phyloP scores from a whole-genome alignment of 2,113 vertebrate species.

The Sakesphorus luctuosus region DNA sequence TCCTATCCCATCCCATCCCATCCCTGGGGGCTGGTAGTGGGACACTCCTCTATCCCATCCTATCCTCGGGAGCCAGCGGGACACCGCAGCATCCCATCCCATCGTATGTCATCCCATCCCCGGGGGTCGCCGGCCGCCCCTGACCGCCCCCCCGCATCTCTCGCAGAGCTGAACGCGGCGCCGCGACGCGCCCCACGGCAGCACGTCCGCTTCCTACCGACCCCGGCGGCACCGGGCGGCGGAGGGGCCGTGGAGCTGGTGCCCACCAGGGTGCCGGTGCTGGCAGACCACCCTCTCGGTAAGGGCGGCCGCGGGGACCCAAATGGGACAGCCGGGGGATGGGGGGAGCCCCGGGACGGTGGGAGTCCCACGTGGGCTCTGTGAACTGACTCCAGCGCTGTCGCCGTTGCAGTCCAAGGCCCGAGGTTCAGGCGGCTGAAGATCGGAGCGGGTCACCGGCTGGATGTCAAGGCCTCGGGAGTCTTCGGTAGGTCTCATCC shows the following conservation, averaged over 20 bases:
- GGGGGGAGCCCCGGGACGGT: neutral
- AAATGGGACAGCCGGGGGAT: too few species aligned
- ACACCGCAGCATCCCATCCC: too few species aligned
- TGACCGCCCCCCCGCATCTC: neutral
- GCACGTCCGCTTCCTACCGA: constrained; percentile 78
- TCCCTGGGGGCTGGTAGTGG: too few species aligned
- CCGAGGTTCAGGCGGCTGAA: constrained; percentile 78
- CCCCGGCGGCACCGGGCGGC: neutral
- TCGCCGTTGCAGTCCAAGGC: constrained; percentile 80
- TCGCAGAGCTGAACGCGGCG: constrained; percentile 74
- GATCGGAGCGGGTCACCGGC: constrained; percentile 86
- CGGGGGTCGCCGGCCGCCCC: neutral
- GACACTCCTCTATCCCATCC: too few species aligned
- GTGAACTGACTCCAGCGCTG: neutral
- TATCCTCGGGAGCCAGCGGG: neutral
- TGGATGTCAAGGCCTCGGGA: constrained; percentile 87
- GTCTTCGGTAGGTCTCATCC: constrained; percentile 82
- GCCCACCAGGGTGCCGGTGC: constrained; percentile 73
- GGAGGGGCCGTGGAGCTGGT: constrained; percentile 67
- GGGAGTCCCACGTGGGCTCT: neutral
- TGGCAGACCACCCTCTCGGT: constrained; percentile 88
- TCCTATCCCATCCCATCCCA: too few species aligned
- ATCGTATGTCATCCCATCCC: neutral
- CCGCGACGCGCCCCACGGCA: constrained; percentile 40
- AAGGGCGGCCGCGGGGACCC: neutral